Conservation (phyloP, 2,113 vertebrate species). For the Peromyscus polionotus region DNA sequence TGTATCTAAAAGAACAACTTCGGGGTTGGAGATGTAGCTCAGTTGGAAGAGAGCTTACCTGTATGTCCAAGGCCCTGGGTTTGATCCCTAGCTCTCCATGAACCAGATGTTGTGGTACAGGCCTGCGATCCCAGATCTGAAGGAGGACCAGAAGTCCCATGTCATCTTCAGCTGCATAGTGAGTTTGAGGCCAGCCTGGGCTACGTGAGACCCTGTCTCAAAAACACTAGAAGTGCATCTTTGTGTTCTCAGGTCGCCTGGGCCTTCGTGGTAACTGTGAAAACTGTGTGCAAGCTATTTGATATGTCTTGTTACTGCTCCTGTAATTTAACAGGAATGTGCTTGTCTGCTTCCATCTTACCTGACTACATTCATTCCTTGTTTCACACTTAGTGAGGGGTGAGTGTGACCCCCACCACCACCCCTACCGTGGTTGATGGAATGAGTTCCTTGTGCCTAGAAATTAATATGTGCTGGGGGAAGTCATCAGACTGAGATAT, state of each 20-base stretch:
- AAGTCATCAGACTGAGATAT: not conserved
- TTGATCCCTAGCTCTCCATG: not conserved
- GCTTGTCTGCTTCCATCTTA: not conserved
- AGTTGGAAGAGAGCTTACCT: not conserved
- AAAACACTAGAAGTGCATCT: not conserved
- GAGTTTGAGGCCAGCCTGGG: not conserved
- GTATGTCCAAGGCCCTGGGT: not conserved
- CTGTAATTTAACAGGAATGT: not conserved
- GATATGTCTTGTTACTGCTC: too few relatives aligned
- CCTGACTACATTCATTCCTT: not conserved
- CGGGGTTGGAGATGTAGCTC: not conserved
- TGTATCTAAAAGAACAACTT: not conserved
- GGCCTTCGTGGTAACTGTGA: accelerated
- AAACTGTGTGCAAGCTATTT: not conserved
- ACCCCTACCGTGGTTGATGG: not conserved
- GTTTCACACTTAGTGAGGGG: not conserved
- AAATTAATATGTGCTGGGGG: not conserved
- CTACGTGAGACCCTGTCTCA: not conserved
- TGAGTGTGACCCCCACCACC: not conserved
- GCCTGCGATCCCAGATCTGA: not conserved
- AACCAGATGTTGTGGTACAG: not conserved
- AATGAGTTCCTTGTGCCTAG: not conserved
- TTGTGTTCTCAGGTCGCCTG: not conserved
- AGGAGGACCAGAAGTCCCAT: not conserved
- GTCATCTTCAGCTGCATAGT: not conserved